Percentiles rank a stretch among this genome's conserved stretches.
phyloP scores from a whole-genome alignment of 2,113 vertebrate genomes.

The Aegypius monachus region DNA sequence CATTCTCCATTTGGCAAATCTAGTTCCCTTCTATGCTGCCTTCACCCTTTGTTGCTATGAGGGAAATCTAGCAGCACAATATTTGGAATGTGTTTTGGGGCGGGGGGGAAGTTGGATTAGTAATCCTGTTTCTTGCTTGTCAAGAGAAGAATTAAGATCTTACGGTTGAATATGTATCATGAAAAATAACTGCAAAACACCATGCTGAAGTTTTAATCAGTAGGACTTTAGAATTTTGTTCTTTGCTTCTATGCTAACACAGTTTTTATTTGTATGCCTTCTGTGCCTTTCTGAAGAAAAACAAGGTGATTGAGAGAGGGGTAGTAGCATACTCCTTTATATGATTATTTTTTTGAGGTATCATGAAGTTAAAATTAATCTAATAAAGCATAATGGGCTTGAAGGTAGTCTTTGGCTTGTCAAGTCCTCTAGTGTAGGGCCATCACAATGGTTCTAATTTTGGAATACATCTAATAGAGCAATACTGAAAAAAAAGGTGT shows the following conservation, averaged over 20 bases:
- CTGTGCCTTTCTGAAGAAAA: background rate
- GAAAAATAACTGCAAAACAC: background rate
- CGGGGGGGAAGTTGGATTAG: background rate
- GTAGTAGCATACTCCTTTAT: background rate
- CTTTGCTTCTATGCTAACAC: background rate
- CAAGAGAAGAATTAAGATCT: background rate
- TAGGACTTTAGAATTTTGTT: background rate
- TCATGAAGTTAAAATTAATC: background rate
- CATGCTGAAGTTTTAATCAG: background rate
- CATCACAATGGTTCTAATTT: background rate
- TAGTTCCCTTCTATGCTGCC: background rate
- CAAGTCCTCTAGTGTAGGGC: background rate
- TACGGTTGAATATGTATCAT: background rate
- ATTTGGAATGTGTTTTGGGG: background rate
- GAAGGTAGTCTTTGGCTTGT: background rate
- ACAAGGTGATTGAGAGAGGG: background rate
- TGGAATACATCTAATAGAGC: background rate
- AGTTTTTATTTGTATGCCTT: background rate
- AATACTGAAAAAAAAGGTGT: background rate
- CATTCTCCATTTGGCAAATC: background rate
- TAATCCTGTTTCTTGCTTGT: background rate
- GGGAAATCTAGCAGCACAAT: background rate
- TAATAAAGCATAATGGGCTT: background rate
- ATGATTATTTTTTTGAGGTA: background rate
- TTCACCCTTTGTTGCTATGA: background rate